phyloP scores from a whole-genome alignment of 2,888 invertebrate genomes.

The Thyatira batis region DNA sequence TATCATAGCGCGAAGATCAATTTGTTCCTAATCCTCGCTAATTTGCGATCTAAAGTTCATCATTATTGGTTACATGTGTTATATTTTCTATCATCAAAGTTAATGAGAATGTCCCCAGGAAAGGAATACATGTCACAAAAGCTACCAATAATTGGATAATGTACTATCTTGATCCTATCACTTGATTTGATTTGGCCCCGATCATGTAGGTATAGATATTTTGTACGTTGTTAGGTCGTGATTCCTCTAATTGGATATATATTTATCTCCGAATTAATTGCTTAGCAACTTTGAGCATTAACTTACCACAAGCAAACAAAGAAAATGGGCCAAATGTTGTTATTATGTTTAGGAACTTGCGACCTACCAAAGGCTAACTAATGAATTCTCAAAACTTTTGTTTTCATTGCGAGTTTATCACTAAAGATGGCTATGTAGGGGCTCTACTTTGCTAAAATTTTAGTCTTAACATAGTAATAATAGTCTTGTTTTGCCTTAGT shows the following conservation, averaged over 20 bases:
- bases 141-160: neutral
- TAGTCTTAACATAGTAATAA: too few species aligned
- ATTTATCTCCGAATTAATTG: neutral
- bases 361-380: neutral
- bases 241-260: neutral
- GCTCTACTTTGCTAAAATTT: too few species aligned
- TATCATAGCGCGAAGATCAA: too few species aligned
- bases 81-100: too few species aligned
- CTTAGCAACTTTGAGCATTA: neutral
- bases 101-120: too few species aligned
- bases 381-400: constrained; percentile 12
- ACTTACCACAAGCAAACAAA: neutral
- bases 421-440: too few species aligned
- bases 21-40: too few species aligned
- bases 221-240: neutral
- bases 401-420: constrained; percentile 25
- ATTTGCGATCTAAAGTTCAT: too few species aligned
- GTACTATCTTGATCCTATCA: neutral
- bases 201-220: neutral
- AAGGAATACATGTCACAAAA: neutral
- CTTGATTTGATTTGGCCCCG: neutral
- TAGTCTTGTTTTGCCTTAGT: too few species aligned
- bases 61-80: too few species aligned
- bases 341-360: neutral
- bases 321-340: neutral